A percentile compares a stretch with the other conserved stretches of the same genome.
phyloP scores from a whole-genome alignment of 2,113 vertebrate species.

The Ptyas mucosa region DNA sequence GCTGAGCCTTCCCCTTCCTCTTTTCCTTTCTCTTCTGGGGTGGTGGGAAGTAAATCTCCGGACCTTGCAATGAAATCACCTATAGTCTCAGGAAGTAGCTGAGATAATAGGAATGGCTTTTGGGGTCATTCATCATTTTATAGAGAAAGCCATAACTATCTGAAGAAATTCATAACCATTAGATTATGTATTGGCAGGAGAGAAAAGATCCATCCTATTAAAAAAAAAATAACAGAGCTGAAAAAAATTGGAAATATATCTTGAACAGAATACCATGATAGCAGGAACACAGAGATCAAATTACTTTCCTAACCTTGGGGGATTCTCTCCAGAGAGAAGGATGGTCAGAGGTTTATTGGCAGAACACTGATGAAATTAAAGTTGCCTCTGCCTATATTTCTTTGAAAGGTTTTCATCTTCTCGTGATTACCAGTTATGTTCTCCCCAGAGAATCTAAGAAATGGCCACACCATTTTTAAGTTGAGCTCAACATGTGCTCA shows the following conservation, averaged over 20 bases:
- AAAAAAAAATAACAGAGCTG: conserved; percentile 29
- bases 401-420: conserved; percentile 35
- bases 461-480: not conserved
- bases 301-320: conserved; percentile 35
- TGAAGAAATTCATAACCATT: conserved; percentile 48
- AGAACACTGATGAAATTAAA: conserved; percentile 43
- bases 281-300: conserved; percentile 51
- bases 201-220: conserved; percentile 22
- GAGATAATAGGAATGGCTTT: conserved; percentile 42
- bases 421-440: conserved; percentile 12
- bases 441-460: not conserved
- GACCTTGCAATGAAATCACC: not conserved
- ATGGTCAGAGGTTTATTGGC: conserved; percentile 28
- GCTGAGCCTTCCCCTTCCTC: not conserved
- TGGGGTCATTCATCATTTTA: conserved; percentile 42
- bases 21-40: not conserved
- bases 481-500: not conserved
- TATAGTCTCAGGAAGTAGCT: accelerated
- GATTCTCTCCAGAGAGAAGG: conserved; percentile 34
- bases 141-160: conserved; percentile 38
- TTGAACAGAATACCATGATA: conserved; percentile 41
- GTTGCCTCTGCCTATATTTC: not conserved
- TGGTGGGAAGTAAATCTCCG: conserved; percentile 25
- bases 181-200: conserved; percentile 39
- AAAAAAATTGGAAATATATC: conserved; percentile 57